phyloP scores from a whole-genome alignment of 1,140 invertebrate species.

The Melipona quadrifasciata region DNA sequence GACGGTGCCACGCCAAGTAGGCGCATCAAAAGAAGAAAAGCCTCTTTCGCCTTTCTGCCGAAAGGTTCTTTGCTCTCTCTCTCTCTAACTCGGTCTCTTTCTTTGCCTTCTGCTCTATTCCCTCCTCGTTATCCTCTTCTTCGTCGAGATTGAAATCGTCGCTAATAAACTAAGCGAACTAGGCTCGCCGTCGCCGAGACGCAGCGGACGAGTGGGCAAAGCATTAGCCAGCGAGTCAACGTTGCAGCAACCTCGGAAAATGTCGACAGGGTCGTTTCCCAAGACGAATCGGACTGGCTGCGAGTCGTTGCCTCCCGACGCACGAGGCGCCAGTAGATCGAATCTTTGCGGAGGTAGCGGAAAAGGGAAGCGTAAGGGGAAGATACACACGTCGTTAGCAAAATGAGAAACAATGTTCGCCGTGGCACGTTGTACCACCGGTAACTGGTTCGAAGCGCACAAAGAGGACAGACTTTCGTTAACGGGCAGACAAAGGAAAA shows the following conservation, averaged over 20 bases:
- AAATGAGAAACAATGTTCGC: constrained; percentile 20
- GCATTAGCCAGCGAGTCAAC: neutral
- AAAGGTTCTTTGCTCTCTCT: constrained; percentile 2
- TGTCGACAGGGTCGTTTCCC: neutral
- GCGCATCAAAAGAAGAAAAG: constrained; percentile 56
- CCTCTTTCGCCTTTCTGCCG: neutral
- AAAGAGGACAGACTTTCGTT: constrained; percentile 30
- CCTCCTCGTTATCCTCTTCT: neutral
- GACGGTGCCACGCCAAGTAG: constrained; percentile 29
- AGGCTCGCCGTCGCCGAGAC: neutral
- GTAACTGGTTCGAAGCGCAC: constrained; percentile 21
- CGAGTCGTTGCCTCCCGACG: too few relatives aligned
- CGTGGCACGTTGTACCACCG: neutral
- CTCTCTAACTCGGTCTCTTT: neutral
- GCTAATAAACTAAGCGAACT: constrained; percentile 22
- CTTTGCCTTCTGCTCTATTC: neutral
- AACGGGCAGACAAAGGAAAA: constrained; percentile 21
- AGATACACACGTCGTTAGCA: constrained; percentile 12
- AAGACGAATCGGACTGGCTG: neutral
- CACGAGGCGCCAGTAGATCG: neutral
- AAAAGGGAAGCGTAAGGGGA: too few relatives aligned
- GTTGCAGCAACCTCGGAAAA: constrained; percentile 1
- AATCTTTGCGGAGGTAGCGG: neutral
- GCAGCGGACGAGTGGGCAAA: neutral
- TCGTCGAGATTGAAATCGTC: neutral